Base-by-base conservation (phyloP, 2,888 invertebrate species). In the Drosophila kokeensis region DNA sequence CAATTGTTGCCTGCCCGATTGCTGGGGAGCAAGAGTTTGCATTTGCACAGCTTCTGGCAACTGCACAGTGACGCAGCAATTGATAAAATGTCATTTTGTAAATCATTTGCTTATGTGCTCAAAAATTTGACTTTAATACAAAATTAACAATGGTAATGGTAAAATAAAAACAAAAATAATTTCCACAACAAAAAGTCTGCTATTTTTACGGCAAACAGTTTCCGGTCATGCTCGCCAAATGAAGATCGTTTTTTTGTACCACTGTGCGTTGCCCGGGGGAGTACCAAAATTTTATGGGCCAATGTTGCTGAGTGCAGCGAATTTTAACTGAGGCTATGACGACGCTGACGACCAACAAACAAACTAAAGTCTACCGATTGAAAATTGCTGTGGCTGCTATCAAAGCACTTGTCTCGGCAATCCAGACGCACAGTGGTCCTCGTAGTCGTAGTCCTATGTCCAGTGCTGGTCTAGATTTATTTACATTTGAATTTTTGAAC, bases 401-500 rank as follows among this genome's bases (percentile, higher is more conserved):
- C 89, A 89, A 84, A 89, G 84, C 87, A 87, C 85, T 87, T 82
- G 82, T 71, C 72, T 62, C 30, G 49, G 29, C 55, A 38, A 40
- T 36, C 40, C 60, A 65, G 74, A 74, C 68, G 52, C 50, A 59
- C 70, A 80, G 81, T 66, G 53, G 76, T 66, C 58, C 53, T 69
- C 60, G 36, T 15, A 24, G 58, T 29, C 21, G 34, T 27, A 49
- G 48, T 10, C 40, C 55, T 29, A 30, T n/a, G 29, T 30, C 42
- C 57, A 48, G 38, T 40, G 65, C 68, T 60, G 77, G 83, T 75
- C 87, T 75, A 72, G 85, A 87, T 90, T 87, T 87, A 87, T 87
- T 87, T 87, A 90, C 90, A 90, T 90, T 87, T 87, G 90, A 89
- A 87, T 90, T 87, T 87, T 90, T 87, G 90, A 87, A 79, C 86